Evolutionary conservation across 2,113 vertebrate genomes (phyloP).

Genomic region (Atherinomorus stipes): DNA sequence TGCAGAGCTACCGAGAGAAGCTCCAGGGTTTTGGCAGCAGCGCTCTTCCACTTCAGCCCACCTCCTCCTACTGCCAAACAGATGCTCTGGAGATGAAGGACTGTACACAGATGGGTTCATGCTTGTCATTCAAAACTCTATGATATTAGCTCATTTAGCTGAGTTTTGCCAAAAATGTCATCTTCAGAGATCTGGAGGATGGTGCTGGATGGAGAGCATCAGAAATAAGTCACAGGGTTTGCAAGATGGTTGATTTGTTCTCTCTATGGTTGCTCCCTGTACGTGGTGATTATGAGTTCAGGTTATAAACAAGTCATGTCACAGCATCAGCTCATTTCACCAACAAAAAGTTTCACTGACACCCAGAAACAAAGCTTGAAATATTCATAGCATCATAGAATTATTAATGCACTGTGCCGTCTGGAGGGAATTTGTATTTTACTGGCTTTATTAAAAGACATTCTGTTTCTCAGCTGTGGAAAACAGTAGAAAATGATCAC

Average conservation of each 20-base stretch:
- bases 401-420: slow-evolving; percentile 39
- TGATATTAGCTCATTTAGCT: slow-evolving; percentile 41
- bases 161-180: slow-evolving; percentile 6
- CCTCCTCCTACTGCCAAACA: slow-evolving; percentile 49
- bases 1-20: slow-evolving; percentile 42
- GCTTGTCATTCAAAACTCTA: slow-evolving; percentile 37
- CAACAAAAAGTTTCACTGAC: slow-evolving; percentile 22
- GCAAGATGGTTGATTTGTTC: slow-evolving; percentile 28
- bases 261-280: background rate
- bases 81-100: slow-evolving; percentile 48
- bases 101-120: slow-evolving; percentile 35
- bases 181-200: slow-evolving; percentile 7
- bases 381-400: slow-evolving; percentile 52
- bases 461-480: slow-evolving; percentile 39
- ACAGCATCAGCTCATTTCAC: slow-evolving; percentile 17
- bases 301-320: background rate
- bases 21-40: slow-evolving; percentile 52
- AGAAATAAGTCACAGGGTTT: slow-evolving; percentile 12
- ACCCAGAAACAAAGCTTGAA: slow-evolving; percentile 39
- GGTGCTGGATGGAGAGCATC: slow-evolving; percentile 7
- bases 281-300: background rate
- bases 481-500: slow-evolving; percentile 47
- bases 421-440: slow-evolving; percentile 37
- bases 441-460: slow-evolving; percentile 56
- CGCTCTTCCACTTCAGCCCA: slow-evolving; percentile 23